These are phyloP conservation scores for Crambe crambe DNA, from an alignment of 37 sponge, comb jelly and placozoan species.

Conservation along the genomic window DNA sequence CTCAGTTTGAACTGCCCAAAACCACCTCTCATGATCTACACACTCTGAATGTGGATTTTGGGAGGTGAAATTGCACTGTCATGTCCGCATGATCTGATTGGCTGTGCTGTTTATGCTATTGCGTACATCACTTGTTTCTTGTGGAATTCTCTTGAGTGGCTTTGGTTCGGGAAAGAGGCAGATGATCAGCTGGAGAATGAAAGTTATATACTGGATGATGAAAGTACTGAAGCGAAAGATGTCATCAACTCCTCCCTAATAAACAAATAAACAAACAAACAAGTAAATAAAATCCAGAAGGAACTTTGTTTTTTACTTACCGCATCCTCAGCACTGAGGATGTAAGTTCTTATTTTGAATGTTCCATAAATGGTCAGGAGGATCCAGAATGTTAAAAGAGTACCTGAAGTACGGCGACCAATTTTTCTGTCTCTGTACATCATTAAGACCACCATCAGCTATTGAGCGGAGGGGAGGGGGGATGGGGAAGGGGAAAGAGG, in stretches of 20 bases:
- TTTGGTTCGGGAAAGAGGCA: constrained; percentile 55
- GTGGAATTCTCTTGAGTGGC: no score
- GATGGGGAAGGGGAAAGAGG: no score
- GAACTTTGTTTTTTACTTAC: background rate
- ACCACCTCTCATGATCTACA: no score
- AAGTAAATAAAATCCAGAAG: no score
- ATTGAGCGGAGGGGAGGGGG: no score
- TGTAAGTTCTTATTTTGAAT: constrained; percentile 54
- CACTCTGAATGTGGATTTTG: no score
- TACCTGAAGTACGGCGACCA: constrained; percentile 67
- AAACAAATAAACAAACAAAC: background rate
- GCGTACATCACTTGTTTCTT: no score
- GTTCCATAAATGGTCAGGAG: constrained; percentile 53
- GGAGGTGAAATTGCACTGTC: no score
- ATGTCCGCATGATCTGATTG: no score
- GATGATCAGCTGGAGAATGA: constrained; percentile 58
- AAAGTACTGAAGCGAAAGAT: constrained; percentile 55
- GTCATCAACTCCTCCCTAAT: constrained; percentile 37
- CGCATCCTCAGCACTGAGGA: constrained; percentile 42
- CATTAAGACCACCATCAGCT: constrained; percentile 45
- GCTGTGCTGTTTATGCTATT: no score
- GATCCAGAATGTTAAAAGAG: constrained; percentile 72
- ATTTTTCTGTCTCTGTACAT: constrained; percentile 26
- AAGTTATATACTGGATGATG: constrained; percentile 28
- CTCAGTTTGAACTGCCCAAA: no score